A percentile compares a stretch with the other conserved stretches of the same genome.
Evolutionary conservation across 2,888 invertebrate genomes (phyloP).

Genomic region (Sthenelais limicola): DNA sequence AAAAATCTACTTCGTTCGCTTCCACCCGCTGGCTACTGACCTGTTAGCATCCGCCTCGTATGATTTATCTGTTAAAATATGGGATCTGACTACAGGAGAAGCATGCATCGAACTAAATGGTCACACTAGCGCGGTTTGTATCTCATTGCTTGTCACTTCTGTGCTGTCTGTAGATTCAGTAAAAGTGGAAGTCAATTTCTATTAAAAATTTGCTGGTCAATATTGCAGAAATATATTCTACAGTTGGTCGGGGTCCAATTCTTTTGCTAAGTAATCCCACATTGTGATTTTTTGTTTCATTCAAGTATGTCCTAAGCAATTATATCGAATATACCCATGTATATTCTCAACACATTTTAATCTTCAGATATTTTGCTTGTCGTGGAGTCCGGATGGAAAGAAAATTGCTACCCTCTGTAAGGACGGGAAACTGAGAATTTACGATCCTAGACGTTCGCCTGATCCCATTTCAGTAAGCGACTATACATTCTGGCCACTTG

Average conservation of each 20-base stretch:
- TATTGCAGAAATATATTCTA: too few relatives aligned
- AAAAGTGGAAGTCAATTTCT: too few relatives aligned
- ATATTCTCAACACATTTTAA: too few relatives aligned
- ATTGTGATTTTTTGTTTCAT: too few relatives aligned
- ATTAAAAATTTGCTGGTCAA: too few relatives aligned
- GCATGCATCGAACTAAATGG: conserved; percentile 76
- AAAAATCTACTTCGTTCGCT: conserved; percentile 89
- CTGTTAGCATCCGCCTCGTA: conserved; percentile 91
- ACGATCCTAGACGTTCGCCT: conserved; percentile 82
- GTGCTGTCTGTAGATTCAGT: too few relatives aligned
- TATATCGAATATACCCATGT: too few relatives aligned
- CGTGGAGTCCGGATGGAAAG: conserved; percentile 94
- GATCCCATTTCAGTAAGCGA: conserved; percentile 76
- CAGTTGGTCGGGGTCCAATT: too few relatives aligned
- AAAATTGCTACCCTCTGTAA: conserved; percentile 90
- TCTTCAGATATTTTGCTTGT: conserved; percentile 84
- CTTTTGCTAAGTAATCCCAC: too few relatives aligned
- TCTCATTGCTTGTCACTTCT: too few relatives aligned
- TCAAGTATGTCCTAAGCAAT: too few relatives aligned
- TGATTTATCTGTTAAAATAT: conserved; percentile 90
- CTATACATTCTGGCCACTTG: background rate
- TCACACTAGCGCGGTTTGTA: conserved; percentile 49
- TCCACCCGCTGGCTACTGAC: conserved; percentile 90
- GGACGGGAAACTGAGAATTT: conserved; percentile 89
- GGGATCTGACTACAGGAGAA: conserved; percentile 79